A percentile compares a stretch with the other conserved stretches of the same genome.
phyloP scores from a whole-genome alignment of 2,888 invertebrate species.

The Napeogenes inachia region DNA sequence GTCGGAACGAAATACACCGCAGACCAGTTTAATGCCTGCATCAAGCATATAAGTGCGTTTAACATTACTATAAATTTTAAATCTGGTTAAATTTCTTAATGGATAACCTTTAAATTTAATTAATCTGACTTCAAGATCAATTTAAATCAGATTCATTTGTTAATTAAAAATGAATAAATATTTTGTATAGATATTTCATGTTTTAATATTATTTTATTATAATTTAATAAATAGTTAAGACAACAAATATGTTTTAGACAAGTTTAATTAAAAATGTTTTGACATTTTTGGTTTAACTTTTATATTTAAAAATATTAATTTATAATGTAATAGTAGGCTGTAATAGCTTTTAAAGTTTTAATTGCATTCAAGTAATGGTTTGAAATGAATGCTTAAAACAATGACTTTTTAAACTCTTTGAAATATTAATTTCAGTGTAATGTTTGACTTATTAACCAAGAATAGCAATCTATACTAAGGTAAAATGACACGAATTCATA shows the following conservation, averaged over 20 bases:
- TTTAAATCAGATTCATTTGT: too few species aligned
- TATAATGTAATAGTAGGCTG: not conserved
- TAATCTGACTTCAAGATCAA: too few species aligned
- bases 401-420: constrained; percentile 1
- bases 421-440: constrained; percentile 3
- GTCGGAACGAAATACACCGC: constrained; percentile 42
- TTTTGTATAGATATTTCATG: too few species aligned
- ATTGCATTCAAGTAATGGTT: constrained; percentile 1
- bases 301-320: too few species aligned
- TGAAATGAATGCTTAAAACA: not conserved
- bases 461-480: not conserved
- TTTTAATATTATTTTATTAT: too few species aligned
- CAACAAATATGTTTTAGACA: too few species aligned
- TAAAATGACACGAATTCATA: constrained; percentile 2
- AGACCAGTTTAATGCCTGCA: constrained; percentile 29
- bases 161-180: too few species aligned
- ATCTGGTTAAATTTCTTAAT: not conserved
- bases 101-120: not conserved
- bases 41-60: constrained; percentile 15
- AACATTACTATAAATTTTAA: constrained; percentile 1
- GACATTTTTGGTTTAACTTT: too few species aligned
- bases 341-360: not conserved
- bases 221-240: too few species aligned
- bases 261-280: too few species aligned
- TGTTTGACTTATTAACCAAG: not conserved